Conservation (phyloP, 2,113 vertebrate species). For the Chunga burmeisteri region DNA sequence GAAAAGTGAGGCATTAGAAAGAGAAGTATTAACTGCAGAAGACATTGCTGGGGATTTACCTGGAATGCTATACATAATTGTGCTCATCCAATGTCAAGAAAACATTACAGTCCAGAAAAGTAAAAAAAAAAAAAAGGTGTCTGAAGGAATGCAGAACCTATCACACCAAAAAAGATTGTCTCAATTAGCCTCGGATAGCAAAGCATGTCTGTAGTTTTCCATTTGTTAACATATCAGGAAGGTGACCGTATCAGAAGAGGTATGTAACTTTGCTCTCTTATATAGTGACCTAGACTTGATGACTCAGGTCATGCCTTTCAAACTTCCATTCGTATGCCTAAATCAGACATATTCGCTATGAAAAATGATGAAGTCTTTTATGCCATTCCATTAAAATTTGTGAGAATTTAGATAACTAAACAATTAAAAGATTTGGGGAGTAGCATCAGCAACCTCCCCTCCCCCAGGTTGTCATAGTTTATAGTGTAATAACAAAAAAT, state of each 20-base stretch:
- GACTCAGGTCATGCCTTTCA: neutral
- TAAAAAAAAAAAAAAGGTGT: neutral
- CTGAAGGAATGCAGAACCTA: neutral
- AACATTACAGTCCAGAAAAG: neutral
- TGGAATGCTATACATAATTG: neutral
- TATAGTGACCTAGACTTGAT: neutral
- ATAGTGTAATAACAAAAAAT: neutral
- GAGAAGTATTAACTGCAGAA: neutral
- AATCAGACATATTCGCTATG: neutral
- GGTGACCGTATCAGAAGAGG: neutral
- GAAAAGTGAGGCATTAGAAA: neutral
- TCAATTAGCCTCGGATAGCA: neutral
- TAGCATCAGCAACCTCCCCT: neutral
- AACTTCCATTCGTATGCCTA: neutral
- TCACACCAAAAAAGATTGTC: neutral
- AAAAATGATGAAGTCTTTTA: neutral
- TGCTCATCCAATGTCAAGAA: neutral
- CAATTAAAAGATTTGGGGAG: neutral
- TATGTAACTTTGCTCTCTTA: fast-evolving
- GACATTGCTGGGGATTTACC: neutral
- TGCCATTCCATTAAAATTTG: neutral
- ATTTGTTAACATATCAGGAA: neutral
- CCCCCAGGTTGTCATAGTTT: neutral
- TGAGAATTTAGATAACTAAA: neutral
- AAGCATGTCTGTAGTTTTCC: neutral